Evolutionary conservation across 2,113 vertebrate species (phyloP).

Genomic region (Trichechus manatus): DNA sequence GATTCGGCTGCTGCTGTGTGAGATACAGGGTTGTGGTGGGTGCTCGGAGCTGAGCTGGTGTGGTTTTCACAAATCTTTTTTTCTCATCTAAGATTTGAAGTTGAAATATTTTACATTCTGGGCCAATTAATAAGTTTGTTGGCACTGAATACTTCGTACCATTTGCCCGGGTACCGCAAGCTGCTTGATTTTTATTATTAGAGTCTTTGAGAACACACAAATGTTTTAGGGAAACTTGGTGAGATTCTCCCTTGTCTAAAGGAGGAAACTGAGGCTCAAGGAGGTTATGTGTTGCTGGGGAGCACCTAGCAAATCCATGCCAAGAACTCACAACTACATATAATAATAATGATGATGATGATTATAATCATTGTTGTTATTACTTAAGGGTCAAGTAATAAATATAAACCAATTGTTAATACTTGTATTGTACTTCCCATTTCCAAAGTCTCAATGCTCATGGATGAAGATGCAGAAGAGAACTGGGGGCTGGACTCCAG

Average conservation of each 20-base stretch:
- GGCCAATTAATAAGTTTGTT: conserved; percentile 36
- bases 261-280: neutral
- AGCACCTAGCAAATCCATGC: neutral
- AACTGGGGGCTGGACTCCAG: rapidly evolving
- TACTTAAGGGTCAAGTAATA: neutral
- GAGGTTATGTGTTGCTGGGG: neutral
- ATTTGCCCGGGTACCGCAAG: neutral
- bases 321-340: neutral
- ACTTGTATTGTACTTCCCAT: neutral
- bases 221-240: neutral
- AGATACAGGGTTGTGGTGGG: neutral
- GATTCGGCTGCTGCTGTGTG: conserved; percentile 26
- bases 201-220: neutral
- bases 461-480: neutral
- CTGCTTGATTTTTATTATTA: conserved; percentile 37
- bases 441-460: neutral
- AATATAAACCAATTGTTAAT: neutral
- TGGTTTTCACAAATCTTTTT: conserved; percentile 2
- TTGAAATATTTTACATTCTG: conserved; percentile 53
- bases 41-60: neutral
- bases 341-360: neutral
- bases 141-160: neutral
- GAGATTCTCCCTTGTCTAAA: neutral
- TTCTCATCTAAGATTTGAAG: conserved; percentile 67
- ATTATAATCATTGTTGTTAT: neutral